Evolutionary conservation across 1,140 invertebrate genomes (phyloP).

Genomic region (Periplaneta americana): DNA sequence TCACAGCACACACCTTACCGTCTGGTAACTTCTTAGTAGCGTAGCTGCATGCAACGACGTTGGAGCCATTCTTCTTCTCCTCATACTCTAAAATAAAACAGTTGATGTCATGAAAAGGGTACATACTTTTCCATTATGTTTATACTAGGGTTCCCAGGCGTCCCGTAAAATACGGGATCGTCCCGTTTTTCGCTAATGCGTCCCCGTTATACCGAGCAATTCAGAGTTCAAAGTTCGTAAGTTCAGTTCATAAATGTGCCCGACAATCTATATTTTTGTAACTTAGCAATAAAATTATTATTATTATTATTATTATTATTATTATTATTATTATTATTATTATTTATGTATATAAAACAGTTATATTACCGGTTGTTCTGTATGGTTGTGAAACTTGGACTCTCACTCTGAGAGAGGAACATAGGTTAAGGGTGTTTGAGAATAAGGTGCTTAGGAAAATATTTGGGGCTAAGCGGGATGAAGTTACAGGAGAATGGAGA

Average conservation of each 20-base stretch:
- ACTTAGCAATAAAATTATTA: not conserved
- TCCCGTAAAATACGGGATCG: too few species aligned
- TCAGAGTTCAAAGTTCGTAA: not conserved
- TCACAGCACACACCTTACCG: not conserved
- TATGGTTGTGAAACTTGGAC: too few species aligned
- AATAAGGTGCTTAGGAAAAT: too few species aligned
- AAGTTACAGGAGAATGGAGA: too few species aligned
- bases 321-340: too few species aligned
- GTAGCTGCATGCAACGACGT: not conserved
- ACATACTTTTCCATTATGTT: not conserved
- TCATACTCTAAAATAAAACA: not conserved
- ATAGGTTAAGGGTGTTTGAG: too few species aligned
- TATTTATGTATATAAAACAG: too few species aligned
- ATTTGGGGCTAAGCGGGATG: too few species aligned
- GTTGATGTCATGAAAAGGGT: not conserved
- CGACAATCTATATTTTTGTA: not conserved
- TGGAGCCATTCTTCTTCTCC: not conserved
- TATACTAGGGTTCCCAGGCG: not conserved
- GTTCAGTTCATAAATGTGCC: too few species aligned
- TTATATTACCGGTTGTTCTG: too few species aligned
- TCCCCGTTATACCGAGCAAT: not conserved
- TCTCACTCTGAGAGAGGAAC: too few species aligned
- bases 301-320: not conserved
- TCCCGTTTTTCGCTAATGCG: too few species aligned
- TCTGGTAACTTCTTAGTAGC: not conserved